Base-by-base conservation (phyloP, 1,140 invertebrate genomes). In the Condylostylus longicornis region DNA sequence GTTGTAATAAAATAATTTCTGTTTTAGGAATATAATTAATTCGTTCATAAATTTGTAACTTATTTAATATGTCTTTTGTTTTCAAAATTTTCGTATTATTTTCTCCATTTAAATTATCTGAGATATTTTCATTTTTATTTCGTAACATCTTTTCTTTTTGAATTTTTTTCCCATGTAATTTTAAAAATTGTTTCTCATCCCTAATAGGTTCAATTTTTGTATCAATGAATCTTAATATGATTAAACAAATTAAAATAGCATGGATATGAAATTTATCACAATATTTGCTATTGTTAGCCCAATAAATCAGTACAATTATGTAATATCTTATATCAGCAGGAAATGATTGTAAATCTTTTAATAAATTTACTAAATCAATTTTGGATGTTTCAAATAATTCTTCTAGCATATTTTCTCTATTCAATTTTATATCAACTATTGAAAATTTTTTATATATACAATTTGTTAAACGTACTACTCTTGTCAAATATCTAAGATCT, bases 231-330 rank as follows among this genome's bases (percentile, higher is more conserved):
- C 71, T 63, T 32, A 77, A 54, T 18, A 74, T 62, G 42, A 80
- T 66, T 25, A 67, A 59, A 42, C 66, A 67, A 20, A 80, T 54
- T 8, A 82, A 44, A 23, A 81, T 29, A 20, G 72, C 61, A 44
- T 75, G 70, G 4, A 80, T 31, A 49, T 79, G 68, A 37, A 55
- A 47, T 19, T 62, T 43, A 18, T 69, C 68, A 17, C 67, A 53
- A 41, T 62, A 46, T 44, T 62, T 47, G 30, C 61, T 62, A 53
- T 69, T 67, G 50, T 56, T 62, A 29, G 67, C 54, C 79, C 80
- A 84, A 62, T 72, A 84, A 7, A 78, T 61, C 2, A 81, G 57
- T 10, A 68, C 58, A 25, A 72, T 56, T 32, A 79, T 58, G 42
- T 74, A 72, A 8, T 87, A 46, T 47, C 71, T 67, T 57, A 78